phyloP scores from a whole-genome alignment of 2,888 invertebrate genomes.

The Patella ulyssiponensis region DNA sequence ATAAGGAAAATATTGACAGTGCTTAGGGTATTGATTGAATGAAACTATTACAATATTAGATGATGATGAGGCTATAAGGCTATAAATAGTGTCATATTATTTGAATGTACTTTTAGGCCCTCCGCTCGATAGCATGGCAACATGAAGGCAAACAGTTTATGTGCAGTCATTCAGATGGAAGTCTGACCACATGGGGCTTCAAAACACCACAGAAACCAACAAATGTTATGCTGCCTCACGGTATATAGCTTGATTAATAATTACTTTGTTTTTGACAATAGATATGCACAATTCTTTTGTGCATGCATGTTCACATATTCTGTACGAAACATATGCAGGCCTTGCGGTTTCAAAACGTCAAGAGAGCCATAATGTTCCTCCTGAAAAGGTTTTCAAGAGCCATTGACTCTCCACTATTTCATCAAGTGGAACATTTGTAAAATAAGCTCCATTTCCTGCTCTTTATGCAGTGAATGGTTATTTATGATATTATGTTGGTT shows the following conservation, averaged over 20 bases:
- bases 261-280: neutral
- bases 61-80: no score
- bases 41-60: no score
- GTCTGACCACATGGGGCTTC: conserved; percentile 92
- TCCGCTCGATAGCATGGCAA: conserved; percentile 95
- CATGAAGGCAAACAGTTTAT: conserved; percentile 98
- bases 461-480: no score
- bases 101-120: conserved; percentile 62
- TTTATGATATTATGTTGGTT: no score
- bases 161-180: conserved; percentile 94
- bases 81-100: neutral
- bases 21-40: no score
- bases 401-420: no score
- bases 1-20: no score
- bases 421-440: no score
- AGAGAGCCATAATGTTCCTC: neutral
- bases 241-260: conserved; percentile 75
- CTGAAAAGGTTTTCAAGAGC: neutral
- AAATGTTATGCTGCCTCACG: conserved; percentile 90
- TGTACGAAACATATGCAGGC: neutral
- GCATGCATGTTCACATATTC: no score
- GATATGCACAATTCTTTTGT: neutral
- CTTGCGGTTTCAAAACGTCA: neutral
- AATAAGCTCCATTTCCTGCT: no score
- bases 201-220: conserved; percentile 84